Evolutionary conservation across 2,113 vertebrate species (phyloP).

Genomic region (Maccullochella peelii): DNA sequence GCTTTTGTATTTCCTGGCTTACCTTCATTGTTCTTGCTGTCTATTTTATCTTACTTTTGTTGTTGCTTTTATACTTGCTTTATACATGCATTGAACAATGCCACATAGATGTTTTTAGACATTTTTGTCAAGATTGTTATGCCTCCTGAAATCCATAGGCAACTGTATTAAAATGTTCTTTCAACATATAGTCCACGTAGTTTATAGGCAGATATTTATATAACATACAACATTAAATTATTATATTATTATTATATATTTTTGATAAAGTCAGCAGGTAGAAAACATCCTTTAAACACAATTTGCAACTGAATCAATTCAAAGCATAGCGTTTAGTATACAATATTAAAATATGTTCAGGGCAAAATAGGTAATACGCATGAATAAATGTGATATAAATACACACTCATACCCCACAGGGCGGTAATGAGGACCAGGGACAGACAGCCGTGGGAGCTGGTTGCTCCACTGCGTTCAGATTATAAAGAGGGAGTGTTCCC

Average conservation of each 20-base stretch:
- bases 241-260: neutral
- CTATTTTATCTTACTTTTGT: neutral
- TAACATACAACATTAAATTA: neutral
- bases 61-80: neutral
- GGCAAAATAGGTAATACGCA: neutral
- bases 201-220: neutral
- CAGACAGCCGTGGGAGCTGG: slow-evolving; percentile 49
- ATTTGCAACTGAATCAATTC: neutral
- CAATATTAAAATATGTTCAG: slow-evolving; percentile 2
- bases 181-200: neutral
- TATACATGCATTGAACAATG: neutral
- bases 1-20: neutral
- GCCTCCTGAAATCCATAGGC: neutral
- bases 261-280: neutral
- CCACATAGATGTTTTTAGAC: too few relatives aligned
- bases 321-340: neutral
- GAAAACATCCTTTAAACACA: neutral
- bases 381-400: slow-evolving; percentile 11
- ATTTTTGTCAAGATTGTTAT: neutral
- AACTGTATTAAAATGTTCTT: neutral
- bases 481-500: slow-evolving; percentile 50
- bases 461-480: slow-evolving; percentile 47
- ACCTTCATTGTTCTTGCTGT: neutral
- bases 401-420: slow-evolving; percentile 23
- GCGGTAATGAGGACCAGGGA: slow-evolving; percentile 64